phyloP scores from a whole-genome alignment of 2,888 invertebrate species.

The Apamea monoglypha region DNA sequence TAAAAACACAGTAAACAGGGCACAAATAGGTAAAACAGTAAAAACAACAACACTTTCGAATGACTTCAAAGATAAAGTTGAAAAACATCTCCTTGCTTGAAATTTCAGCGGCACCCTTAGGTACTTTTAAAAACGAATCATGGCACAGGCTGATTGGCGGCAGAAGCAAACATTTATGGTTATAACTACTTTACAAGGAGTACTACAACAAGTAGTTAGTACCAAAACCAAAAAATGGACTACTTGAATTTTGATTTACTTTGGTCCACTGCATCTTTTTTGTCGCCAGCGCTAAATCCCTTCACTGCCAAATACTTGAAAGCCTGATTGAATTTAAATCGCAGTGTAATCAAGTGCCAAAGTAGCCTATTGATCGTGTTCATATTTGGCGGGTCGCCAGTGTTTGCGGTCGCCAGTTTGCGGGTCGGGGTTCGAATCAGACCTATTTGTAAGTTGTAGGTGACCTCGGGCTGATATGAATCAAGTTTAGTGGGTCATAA shows the following conservation, averaged over 20 bases:
- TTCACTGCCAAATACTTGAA: background rate
- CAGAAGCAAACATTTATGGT: background rate
- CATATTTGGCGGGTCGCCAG: conserved; percentile 56
- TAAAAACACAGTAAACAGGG: background rate
- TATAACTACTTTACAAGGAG: background rate
- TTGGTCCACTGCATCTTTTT: background rate
- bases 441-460: conserved; percentile 38
- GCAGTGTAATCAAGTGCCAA: conserved; percentile 15
- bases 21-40: background rate
- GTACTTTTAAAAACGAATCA: background rate
- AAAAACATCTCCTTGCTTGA: background rate
- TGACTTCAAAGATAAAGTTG: background rate
- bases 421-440: conserved; percentile 29
- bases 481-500: conserved; percentile 55
- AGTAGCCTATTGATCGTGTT: conserved; percentile 47
- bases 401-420: conserved; percentile 9
- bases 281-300: background rate
- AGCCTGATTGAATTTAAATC: conserved; percentile 35
- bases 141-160: background rate
- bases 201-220: background rate
- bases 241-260: background rate
- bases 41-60: background rate
- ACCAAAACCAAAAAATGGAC: too few species aligned
- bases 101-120: background rate
- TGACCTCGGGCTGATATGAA: conserved; percentile 52